phyloP scores from a whole-genome alignment of 2,797 vertebrate species.

The Poliocrania exsul region DNA sequence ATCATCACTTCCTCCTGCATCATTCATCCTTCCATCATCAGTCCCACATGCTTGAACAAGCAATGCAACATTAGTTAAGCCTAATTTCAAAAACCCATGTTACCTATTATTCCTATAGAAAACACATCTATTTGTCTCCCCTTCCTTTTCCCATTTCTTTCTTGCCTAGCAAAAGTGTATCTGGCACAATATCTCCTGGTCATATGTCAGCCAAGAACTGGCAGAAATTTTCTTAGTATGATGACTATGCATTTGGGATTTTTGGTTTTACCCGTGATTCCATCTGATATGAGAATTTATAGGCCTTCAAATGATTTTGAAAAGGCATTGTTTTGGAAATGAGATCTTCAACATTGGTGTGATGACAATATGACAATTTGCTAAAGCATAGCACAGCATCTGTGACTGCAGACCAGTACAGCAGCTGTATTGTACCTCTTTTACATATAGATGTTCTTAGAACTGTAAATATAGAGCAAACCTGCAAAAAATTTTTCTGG shows the following conservation, averaged over 20 bases:
- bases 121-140: not conserved
- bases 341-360: not conserved
- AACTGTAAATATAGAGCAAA: not conserved
- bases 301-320: not conserved
- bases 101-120: not conserved
- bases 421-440: not conserved
- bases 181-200: not conserved
- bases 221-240: not conserved
- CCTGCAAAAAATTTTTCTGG: not conserved
- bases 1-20: not conserved
- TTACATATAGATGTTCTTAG: not conserved
- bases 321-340: not conserved
- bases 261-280: not conserved
- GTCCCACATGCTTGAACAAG: not conserved
- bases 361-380: not conserved
- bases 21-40: not conserved
- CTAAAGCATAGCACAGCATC: not conserved
- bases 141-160: not conserved
- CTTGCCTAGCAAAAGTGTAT: not conserved
- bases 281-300: not conserved
- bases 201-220: rapidly evolving
- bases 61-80: not conserved
- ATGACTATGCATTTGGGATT: not conserved
- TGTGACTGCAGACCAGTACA: not conserved
- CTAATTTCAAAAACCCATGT: not conserved